Percentiles rank a stretch among this genome's conserved stretches.
Evolutionary conservation across 1,140 invertebrate species (phyloP).

Genomic region (Nasonia vitripennis): DNA sequence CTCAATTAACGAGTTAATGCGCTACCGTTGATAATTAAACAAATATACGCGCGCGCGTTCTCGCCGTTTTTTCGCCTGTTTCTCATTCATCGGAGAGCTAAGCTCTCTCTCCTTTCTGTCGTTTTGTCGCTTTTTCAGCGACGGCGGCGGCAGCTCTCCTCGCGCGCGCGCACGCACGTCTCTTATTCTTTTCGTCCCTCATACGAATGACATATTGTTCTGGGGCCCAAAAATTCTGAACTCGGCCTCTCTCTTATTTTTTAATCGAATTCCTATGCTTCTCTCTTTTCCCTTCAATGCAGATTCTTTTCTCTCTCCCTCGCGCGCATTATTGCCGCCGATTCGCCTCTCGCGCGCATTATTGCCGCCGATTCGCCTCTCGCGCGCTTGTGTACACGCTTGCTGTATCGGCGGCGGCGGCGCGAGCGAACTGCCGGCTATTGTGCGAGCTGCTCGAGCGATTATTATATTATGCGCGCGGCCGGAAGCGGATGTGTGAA

Average conservation of each 20-base stretch:
- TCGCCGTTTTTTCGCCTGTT: constrained; percentile 57
- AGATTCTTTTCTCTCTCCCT: constrained; percentile 19
- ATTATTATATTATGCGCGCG: constrained; percentile 68
- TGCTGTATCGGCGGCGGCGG: constrained; percentile 24
- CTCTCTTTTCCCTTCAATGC: constrained; percentile 51
- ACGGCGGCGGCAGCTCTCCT: constrained; percentile 21
- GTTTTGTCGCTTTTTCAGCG: constrained; percentile 24
- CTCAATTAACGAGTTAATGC: constrained; percentile 76
- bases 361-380: constrained; percentile 46
- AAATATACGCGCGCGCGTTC: constrained; percentile 60
- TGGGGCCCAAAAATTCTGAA: constrained; percentile 26
- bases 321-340: constrained; percentile 48
- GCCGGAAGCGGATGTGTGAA: constrained; percentile 75
- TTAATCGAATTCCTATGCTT: constrained; percentile 36
- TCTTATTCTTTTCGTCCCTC: constrained; percentile 42
- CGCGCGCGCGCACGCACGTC: constrained; percentile 10
- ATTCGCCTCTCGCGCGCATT: constrained; percentile 44
- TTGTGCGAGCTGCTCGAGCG: constrained; percentile 65
- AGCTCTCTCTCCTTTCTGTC: constrained; percentile 25
- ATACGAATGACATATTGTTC: constrained; percentile 27
- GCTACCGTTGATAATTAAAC: constrained; percentile 74
- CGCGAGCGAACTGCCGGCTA: constrained; percentile 62
- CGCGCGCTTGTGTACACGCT: background rate
- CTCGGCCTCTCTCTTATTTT: constrained; percentile 27
- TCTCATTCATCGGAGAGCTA: background rate